Evolutionary conservation across 23 tunicate genomes (phyloP).

Genomic region (Ciona savignyi): DNA sequence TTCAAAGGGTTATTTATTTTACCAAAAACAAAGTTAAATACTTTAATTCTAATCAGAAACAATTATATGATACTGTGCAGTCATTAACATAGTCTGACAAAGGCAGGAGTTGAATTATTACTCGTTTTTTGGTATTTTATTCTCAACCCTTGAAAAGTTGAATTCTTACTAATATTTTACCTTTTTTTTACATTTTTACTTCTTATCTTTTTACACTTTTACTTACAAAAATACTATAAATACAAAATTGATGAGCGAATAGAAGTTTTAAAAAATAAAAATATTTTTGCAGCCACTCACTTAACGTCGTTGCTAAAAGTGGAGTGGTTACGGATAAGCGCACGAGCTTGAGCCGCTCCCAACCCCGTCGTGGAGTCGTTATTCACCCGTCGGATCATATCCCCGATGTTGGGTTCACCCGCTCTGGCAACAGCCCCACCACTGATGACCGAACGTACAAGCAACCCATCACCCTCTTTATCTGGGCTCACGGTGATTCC

Average conservation of each 20-base stretch:
- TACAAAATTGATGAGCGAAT: neutral
- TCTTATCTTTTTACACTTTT: neutral
- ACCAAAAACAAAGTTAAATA: too few relatives aligned
- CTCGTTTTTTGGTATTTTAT: too few relatives aligned
- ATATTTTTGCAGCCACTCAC: slow-evolving; percentile 12
- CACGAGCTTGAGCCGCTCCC: slow-evolving; percentile 81
- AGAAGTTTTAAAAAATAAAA: neutral
- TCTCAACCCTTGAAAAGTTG: too few relatives aligned
- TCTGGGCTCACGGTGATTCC: slow-evolving; percentile 86
- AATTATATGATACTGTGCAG: too few relatives aligned
- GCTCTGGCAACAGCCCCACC: slow-evolving; percentile 70
- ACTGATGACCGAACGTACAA: slow-evolving; percentile 48
- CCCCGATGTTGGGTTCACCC: slow-evolving; percentile 78
- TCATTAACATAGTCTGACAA: too few relatives aligned
- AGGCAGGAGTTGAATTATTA: too few relatives aligned
- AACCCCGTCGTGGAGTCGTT: slow-evolving; percentile 81
- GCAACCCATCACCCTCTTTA: slow-evolving; percentile 73
- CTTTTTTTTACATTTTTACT: too few relatives aligned
- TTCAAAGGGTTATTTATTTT: too few relatives aligned
- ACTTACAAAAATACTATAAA: neutral
- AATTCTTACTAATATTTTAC: too few relatives aligned
- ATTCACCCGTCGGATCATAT: slow-evolving; percentile 75
- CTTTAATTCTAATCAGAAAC: too few relatives aligned
- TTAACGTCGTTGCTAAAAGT: slow-evolving; percentile 57
- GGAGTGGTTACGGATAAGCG: slow-evolving; percentile 73